Percentiles rank a stretch among this genome's conserved stretches.
These are phyloP conservation scores for Drosophila austrosaltans DNA, from an alignment of 2,888 invertebrate genomes.

Conservation along the genomic window DNA sequence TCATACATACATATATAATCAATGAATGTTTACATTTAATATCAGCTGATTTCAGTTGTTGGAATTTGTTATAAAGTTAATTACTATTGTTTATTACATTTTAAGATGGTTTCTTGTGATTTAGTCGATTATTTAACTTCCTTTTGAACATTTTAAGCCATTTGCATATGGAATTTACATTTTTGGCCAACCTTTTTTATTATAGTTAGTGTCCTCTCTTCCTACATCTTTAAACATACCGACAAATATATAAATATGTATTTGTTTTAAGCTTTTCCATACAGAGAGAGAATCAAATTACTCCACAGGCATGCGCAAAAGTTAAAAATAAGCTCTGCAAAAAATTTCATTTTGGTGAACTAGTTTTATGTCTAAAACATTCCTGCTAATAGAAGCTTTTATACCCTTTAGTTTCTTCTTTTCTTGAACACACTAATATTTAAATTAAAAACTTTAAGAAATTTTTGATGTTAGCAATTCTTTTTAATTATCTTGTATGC, in stretches of 20 bases:
- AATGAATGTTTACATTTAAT: constrained; percentile 7
- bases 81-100: background rate
- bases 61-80: background rate
- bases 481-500: background rate
- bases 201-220: background rate
- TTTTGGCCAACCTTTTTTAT: background rate
- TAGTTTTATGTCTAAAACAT: background rate
- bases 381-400: background rate
- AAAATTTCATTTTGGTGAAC: background rate
- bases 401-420: background rate
- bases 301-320: background rate
- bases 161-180: background rate
- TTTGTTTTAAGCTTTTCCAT: background rate
- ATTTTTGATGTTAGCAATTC: background rate
- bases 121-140: no score
- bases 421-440: no score
- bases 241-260: background rate
- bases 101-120: background rate
- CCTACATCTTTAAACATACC: background rate
- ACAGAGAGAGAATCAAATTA: background rate
- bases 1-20: background rate
- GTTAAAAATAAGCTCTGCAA: background rate
- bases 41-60: background rate
- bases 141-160: background rate
- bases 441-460: background rate